Evolutionary conservation across 2,888 invertebrate species (phyloP).

Genomic region (Nomada flava): DNA sequence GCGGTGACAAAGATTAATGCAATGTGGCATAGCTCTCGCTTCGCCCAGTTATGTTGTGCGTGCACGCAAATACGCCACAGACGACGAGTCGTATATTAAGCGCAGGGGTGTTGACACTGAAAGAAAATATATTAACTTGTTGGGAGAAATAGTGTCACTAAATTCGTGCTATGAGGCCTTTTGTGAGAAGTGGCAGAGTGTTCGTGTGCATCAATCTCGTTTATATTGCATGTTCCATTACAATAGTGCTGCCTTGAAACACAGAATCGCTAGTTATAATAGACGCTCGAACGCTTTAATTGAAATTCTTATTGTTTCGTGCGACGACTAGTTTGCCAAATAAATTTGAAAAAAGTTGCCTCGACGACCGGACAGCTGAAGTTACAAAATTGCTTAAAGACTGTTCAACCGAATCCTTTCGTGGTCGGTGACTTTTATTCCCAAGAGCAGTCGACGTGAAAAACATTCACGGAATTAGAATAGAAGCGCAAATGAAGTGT

Average conservation of each 20-base stretch:
- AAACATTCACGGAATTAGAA: background rate
- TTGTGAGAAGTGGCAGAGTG: no score
- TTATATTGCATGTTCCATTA: background rate
- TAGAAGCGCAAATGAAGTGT: background rate
- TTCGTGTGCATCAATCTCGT: background rate
- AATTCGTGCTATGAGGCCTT: constrained; percentile 4
- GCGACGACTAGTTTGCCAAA: no score
- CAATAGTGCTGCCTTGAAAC: background rate
- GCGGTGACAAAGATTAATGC: constrained; percentile 39
- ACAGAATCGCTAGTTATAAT: background rate
- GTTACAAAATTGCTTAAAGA: no score
- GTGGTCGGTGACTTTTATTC: no score
- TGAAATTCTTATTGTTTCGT: no score
- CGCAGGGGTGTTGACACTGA: constrained; percentile 37
- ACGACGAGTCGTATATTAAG: constrained; percentile 46
- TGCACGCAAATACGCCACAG: constrained; percentile 29
- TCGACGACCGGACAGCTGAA: no score
- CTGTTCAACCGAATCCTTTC: no score
- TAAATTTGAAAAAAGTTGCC: no score
- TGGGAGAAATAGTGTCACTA: constrained; percentile 25
- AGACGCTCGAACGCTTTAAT: background rate
- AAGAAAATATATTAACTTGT: constrained; percentile 18
- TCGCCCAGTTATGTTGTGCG: constrained; percentile 19
- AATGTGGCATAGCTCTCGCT: constrained; percentile 31
- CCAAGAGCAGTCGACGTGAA: no score